Base-by-base conservation (phyloP, 2,888 invertebrate genomes). In the Trichogramma evanescens region DNA sequence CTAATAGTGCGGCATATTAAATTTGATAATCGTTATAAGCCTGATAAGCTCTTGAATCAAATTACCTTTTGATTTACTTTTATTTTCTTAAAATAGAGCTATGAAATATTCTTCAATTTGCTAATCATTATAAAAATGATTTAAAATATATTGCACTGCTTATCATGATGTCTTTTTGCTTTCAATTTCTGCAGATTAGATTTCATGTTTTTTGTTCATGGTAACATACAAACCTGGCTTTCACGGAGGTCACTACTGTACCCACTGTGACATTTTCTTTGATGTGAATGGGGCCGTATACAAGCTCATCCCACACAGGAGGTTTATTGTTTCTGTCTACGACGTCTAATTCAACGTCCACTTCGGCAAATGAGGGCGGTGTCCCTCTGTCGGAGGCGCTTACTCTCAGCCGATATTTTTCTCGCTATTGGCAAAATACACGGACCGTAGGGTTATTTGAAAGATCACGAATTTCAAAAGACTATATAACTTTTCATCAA, bases 211-310 rank as follows among this genome's bases (percentile, higher is more conserved):
- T 63, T 57, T 10, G 50, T 60, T 62, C 60, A 62, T 64, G 60
- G 60, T 58, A 42, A 50, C 72, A 89, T 91, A 90, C 90, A 89
- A 90, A 91, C 94, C 94, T 93, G 86, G 95, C 95, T 89, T 94
- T 94, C 84, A 95, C 91, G 85, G 93, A 90, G 86, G 93, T 93
- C 87, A 95, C 93, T 88, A 92, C 91, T 84, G 93, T 93, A 88
- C 95, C 94, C 87, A 95, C 93, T 88, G 93, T 93, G 88, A 94
- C 93, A 91, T 95, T 95, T 90, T 95, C 95, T 87, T 89, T 91
- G 88, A 95, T 92, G 89, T 91, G 90, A 86, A 93, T 93, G 85
- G 94, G 94, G 86, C 95, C 93, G 87, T 95, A 94, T 84, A 92
- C 87, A 84, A 87, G 88, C 84, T 87, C 87, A 86, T 92, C 94